phyloP scores from a whole-genome alignment of 2,113 vertebrate genomes.

The Trinectes maculatus region DNA sequence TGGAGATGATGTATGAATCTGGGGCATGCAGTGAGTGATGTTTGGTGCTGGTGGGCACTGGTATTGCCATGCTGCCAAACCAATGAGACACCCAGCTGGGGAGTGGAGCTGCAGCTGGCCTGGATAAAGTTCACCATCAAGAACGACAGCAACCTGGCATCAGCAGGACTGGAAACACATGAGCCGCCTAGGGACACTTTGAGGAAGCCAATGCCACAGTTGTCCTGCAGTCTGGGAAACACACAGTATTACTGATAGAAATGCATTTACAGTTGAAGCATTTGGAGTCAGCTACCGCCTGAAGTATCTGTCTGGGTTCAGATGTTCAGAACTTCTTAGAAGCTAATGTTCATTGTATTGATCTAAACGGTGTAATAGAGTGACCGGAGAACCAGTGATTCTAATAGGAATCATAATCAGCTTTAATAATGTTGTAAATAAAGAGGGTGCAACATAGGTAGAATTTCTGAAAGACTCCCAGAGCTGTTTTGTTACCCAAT shows the following conservation, averaged over 20 bases:
- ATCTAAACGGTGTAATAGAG: neutral
- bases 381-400: neutral
- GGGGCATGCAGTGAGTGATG: conserved; percentile 70
- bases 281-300: neutral
- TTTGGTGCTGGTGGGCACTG: conserved; percentile 56
- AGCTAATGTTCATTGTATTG: neutral
- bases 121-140: conserved; percentile 37
- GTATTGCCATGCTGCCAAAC: conserved; percentile 31
- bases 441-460: too few relatives aligned
- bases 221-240: conserved; percentile 7
- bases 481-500: too few relatives aligned
- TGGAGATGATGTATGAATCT: conserved; percentile 73
- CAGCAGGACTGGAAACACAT: conserved; percentile 3
- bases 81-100: conserved; percentile 18
- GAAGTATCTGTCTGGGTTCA: neutral
- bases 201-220: conserved; percentile 9
- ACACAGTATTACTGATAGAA: neutral
- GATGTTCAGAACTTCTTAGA: neutral
- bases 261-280: neutral
- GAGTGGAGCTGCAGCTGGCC: conserved; percentile 57
- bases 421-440: too few relatives aligned
- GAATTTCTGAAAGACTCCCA: too few relatives aligned
- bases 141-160: conserved; percentile 37
- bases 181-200: neutral
- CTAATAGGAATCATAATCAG: neutral